Conservation (phyloP, 2,113 vertebrate genomes). For the Dasyprocta punctata region DNA sequence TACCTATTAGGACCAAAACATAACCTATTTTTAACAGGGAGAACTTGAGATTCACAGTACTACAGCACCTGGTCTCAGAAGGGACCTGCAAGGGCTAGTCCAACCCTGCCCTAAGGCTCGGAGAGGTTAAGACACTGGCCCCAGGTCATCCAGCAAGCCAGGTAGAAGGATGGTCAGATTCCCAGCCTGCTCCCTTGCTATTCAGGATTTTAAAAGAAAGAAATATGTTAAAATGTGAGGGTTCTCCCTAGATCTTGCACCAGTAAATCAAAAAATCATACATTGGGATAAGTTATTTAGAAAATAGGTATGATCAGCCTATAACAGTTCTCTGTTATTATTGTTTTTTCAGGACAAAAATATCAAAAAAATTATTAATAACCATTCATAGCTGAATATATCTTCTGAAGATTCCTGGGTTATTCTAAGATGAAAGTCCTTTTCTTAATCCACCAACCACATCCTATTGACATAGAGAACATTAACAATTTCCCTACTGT, state of each 20-base stretch:
- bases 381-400: neutral
- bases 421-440: neutral
- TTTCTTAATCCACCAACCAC: neutral
- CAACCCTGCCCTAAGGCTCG: neutral
- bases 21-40: neutral
- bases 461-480: neutral
- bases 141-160: neutral
- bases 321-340: neutral
- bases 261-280: neutral
- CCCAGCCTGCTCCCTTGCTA: no score
- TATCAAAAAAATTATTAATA: constrained; percentile 20
- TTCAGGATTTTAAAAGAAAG: neutral
- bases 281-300: neutral
- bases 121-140: neutral
- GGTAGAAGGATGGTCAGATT: neutral
- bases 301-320: neutral
- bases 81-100: no score
- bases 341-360: constrained; percentile 42
- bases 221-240: neutral
- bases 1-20: neutral
- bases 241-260: neutral
- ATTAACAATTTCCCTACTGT: neutral
- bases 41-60: neutral
- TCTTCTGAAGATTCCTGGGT: neutral
- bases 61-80: neutral